Conservation (phyloP, 2,888 invertebrate species). For the Timandra comae region DNA sequence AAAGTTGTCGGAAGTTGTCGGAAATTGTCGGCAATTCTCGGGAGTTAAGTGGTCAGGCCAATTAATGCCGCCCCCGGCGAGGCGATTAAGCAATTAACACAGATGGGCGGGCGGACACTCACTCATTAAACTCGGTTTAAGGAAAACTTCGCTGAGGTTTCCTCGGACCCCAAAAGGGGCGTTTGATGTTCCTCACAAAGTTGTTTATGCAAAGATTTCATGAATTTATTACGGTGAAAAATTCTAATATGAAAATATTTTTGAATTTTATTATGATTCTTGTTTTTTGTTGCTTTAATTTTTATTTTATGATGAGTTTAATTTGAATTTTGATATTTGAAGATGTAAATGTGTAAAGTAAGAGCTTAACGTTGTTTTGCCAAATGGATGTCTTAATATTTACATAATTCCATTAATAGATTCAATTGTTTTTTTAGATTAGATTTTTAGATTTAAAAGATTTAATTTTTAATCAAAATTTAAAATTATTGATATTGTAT, state of each 20-base stretch:
- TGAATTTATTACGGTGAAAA: slow-evolving; percentile 19
- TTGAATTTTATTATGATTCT: slow-evolving; percentile 5
- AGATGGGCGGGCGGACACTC: slow-evolving; percentile 65
- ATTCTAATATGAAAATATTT: slow-evolving; percentile 10
- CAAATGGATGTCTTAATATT: not conserved
- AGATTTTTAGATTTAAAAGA: no score
- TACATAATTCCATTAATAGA: not conserved
- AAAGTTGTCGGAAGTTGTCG: slow-evolving; percentile 53
- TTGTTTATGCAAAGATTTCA: slow-evolving; percentile 27
- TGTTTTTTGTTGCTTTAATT: no score
- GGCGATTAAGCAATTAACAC: slow-evolving; percentile 74
- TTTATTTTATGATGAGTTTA: no score
- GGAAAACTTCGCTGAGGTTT: slow-evolving; percentile 41
- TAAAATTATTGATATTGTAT: no score
- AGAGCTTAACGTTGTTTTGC: not conserved
- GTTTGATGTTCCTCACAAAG: slow-evolving; percentile 29
- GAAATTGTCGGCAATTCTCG: slow-evolving; percentile 46
- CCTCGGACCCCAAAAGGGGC: slow-evolving; percentile 22
- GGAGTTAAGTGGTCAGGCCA: slow-evolving; percentile 67
- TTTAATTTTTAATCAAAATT: no score
- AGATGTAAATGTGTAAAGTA: no score
- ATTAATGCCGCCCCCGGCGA: slow-evolving; percentile 63
- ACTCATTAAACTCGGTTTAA: slow-evolving; percentile 56
- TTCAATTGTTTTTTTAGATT: no score
- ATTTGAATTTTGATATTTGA: no score